Percentiles rank a stretch among this genome's conserved stretches.
phyloP scores from a whole-genome alignment of 1,140 invertebrate genomes.

The Calephelis virginiensis region DNA sequence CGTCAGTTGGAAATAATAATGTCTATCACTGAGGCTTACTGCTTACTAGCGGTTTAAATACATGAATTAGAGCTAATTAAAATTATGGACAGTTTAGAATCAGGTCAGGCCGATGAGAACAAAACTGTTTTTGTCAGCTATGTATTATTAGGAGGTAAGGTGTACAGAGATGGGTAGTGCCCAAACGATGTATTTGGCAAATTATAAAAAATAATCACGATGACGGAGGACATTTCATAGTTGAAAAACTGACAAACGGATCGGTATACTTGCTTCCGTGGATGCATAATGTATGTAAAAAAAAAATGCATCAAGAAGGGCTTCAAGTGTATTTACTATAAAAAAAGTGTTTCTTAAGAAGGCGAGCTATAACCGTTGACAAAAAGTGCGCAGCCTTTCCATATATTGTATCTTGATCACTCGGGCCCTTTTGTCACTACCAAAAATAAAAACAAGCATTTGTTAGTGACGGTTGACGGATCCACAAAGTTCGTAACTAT shows the following conservation, averaged over 20 bases:
- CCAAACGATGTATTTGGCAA: neutral
- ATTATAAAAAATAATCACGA: neutral
- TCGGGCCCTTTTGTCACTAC: no score
- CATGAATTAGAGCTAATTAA: neutral
- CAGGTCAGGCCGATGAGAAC: neutral
- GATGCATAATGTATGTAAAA: slow-evolving; percentile 18
- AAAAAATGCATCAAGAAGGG: neutral
- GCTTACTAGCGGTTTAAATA: neutral
- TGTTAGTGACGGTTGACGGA: no score
- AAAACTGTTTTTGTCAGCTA: neutral
- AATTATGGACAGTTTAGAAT: neutral
- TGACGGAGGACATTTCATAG: neutral
- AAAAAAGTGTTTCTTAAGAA: no score
- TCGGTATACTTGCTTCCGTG: slow-evolving; percentile 16
- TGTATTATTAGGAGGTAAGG: neutral
- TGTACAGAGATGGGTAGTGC: neutral
- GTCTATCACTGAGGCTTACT: neutral
- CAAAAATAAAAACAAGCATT: no score
- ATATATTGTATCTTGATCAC: no score
- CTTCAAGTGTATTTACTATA: no score
- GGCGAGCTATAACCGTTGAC: no score
- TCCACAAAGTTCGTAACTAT: slow-evolving; percentile 27
- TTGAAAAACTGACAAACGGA: neutral
- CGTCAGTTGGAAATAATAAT: neutral
- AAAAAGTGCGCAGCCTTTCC: no score